A percentile compares a stretch with the other conserved stretches of the same genome.
Evolutionary conservation across 1,140 invertebrate genomes (phyloP).

Genomic region (Drosophila elegans): DNA sequence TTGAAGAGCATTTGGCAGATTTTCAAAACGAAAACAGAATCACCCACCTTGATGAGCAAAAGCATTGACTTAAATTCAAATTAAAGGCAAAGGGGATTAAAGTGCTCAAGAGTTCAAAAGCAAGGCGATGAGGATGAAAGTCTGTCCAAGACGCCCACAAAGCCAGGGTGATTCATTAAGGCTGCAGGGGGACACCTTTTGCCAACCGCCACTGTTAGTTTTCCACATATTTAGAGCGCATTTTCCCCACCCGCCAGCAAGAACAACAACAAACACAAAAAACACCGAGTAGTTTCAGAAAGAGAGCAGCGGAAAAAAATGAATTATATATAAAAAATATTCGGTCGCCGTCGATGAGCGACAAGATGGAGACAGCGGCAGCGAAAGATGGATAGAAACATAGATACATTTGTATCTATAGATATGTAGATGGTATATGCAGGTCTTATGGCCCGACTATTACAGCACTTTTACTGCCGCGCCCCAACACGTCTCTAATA

Average conservation of each 20-base stretch:
- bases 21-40: constrained; percentile 26
- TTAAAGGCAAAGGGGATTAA: constrained; percentile 19
- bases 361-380: constrained; percentile 45
- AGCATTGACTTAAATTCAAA: constrained; percentile 29
- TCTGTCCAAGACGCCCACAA: constrained; percentile 1
- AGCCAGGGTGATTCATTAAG: constrained; percentile 18
- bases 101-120: constrained; percentile 20
- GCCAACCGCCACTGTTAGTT: constrained; percentile 49
- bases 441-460: constrained; percentile 54
- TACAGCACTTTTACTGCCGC: constrained; percentile 73
- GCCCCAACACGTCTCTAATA: constrained; percentile 69
- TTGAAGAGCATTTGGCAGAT: constrained; percentile 38
- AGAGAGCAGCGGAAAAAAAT: constrained; percentile 50
- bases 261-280: constrained; percentile 22
- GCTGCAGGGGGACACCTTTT: constrained; percentile 16
- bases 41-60: constrained; percentile 4
- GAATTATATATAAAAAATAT: constrained; percentile 51
- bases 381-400: constrained; percentile 57
- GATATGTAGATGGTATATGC: constrained; percentile 57
- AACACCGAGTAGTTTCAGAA: constrained; percentile 67
- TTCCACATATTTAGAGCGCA: constrained; percentile 54
- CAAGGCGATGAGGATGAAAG: not conserved
- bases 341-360: constrained; percentile 65
- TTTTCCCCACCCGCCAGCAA: constrained; percentile 50
- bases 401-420: constrained; percentile 62